Percentiles rank a stretch among this genome's conserved stretches.
These are phyloP conservation scores for Caenorhabditis elegans DNA, from an alignment of 1,140 invertebrate species.

Conservation along the genomic window WBcel235 BX284602.5:2917001-2917500, in stretches of 20 bases:
- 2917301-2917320: slow-evolving; percentile 37
- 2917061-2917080: too few relatives aligned
- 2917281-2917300: slow-evolving; percentile 20
- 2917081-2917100: too few relatives aligned
- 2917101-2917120: too few relatives aligned
- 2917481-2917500: slow-evolving; percentile 60
- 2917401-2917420: slow-evolving; percentile 66
- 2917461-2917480: slow-evolving; percentile 56
- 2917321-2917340: slow-evolving; percentile 50
- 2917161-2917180: too few relatives aligned
- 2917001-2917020: too few relatives aligned
- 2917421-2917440: slow-evolving; percentile 64
- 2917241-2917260: slow-evolving; percentile 60
- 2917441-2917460: slow-evolving; percentile 33
- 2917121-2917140: too few relatives aligned
- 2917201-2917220: too few relatives aligned
- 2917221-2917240: background rate
- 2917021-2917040: too few relatives aligned
- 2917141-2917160: too few relatives aligned
- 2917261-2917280: slow-evolving; percentile 54
- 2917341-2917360: background rate
- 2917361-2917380: background rate
- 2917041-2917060: too few relatives aligned
- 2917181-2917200: too few relatives aligned
- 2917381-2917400: slow-evolving; percentile 64